Evolutionary conservation across 1,140 invertebrate genomes (phyloP).

Genomic region (Akabosia matsudoensis): DNA sequence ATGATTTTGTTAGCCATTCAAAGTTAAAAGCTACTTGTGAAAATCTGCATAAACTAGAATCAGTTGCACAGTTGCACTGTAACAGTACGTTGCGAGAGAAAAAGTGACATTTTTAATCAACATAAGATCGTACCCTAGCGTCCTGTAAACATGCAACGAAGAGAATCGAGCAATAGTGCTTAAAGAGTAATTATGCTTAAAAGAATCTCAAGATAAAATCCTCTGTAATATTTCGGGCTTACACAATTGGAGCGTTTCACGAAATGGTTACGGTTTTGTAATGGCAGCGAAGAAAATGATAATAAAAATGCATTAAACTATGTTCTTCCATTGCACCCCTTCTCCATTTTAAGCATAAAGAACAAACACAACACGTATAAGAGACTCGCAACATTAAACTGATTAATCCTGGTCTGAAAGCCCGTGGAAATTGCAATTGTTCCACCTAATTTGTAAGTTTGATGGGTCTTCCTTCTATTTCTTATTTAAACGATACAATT

Average conservation of each 20-base stretch:
- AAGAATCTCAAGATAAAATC: background rate
- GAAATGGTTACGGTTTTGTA: background rate
- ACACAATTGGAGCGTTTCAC: background rate
- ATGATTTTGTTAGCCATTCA: no score
- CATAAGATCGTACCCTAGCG: background rate
- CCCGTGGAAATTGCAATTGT: conserved; percentile 21
- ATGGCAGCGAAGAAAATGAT: background rate
- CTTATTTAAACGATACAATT: background rate
- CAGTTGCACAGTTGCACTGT: no score
- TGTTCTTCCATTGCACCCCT: background rate
- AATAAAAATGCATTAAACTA: background rate
- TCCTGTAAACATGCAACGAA: background rate
- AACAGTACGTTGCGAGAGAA: no score
- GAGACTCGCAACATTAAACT: conserved; percentile 22
- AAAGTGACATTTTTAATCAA: no score
- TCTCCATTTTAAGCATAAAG: background rate
- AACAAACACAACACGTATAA: no score
- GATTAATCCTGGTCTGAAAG: conserved; percentile 15
- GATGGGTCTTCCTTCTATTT: background rate
- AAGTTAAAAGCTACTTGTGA: no score
- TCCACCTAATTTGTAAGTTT: conserved; percentile 20
- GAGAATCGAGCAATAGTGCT: background rate
- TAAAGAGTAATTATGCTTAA: background rate
- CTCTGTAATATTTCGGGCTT: background rate
- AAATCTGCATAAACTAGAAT: no score